Conservation (phyloP, 2,113 vertebrate species). For the Bufo gargarizans region DNA sequence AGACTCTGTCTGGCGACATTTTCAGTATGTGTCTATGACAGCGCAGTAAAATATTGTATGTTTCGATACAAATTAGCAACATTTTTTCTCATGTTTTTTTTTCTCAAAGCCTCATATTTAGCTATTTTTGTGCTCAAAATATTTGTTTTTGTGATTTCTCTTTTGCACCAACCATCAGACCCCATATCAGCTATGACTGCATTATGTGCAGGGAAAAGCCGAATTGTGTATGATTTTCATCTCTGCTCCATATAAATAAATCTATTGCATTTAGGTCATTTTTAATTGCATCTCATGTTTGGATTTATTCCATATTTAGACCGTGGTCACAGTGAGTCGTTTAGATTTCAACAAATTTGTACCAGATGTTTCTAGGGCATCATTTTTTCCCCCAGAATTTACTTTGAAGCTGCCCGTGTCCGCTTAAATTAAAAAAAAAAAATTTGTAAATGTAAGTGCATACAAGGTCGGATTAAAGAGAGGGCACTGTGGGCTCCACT, state of each 20-base stretch:
- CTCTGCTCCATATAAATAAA: no score
- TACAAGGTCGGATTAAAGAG: no score
- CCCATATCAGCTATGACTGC: background rate
- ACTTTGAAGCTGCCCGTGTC: no score
- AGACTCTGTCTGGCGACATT: conserved; percentile 8
- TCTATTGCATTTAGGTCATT: background rate
- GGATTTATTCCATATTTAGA: background rate
- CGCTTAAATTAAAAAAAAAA: no score
- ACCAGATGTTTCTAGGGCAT: no score
- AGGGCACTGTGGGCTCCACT: no score
- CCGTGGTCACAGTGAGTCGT: background rate
- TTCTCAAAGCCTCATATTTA: background rate
- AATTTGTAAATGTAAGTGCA: no score
- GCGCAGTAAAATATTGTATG: background rate
- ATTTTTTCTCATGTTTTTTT: background rate
- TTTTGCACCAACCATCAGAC: background rate
- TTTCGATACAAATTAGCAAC: background rate
- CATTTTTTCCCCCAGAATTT: no score
- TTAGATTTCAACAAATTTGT: no score
- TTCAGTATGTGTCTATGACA: conserved; percentile 3
- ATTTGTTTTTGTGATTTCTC: background rate
- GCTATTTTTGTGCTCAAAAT: background rate
- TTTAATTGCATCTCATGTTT: background rate
- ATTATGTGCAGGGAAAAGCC: background rate
- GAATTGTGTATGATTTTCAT: background rate